Base-by-base conservation (phyloP, 1,140 invertebrate genomes). In the Ptiloglossa arizonensis region DNA sequence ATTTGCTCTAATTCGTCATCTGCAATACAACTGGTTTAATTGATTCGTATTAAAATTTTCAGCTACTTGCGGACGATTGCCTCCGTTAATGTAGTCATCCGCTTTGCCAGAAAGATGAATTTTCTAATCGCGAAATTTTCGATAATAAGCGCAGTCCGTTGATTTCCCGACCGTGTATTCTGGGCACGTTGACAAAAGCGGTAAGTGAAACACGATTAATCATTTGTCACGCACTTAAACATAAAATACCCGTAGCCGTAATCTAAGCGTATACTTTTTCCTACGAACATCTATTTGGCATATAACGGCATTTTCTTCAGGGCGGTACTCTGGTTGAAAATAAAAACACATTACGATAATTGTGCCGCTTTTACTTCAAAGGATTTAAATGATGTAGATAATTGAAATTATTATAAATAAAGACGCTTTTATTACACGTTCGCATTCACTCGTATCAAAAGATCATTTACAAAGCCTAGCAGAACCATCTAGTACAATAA, bases 401-500 rank as follows among this genome's bases (percentile, higher is more conserved):
- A 48, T 17, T 11, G 24, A 69, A 59, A 77, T 64, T 77, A 76
- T 38, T 86, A 88, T 87, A 90, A 90, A 88, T 89, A 87, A 29
- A 86, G 79, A 81, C 80, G 17, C 59, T 59, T 83, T 86, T 85
- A 80, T 81, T 76, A 76, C 41, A 44, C 63, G 68, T 76, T 60
- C 64, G 66, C 71, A 79, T 50, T 81, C 63, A 54, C 69, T 82
- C 63, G 79, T 86, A 83, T 87, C 57, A 85, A 83, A 86, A 83
- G 32, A 60, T 50, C 22, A 72, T 15, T 56, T 69, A 24, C 29
- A 48, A 11, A 57, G 11, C 57, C 27, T 74, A 52, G 60, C 74
- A 48, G 41, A 80, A 76, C 44, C 62, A 66, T 32, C 35, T 63
- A 22, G 22, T 44, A 62, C 27, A 27, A 50, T 41, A 52, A 67